Percentiles rank a stretch among this genome's conserved stretches.
Conservation (phyloP, 2,797 vertebrate genomes). For the Pseudochirops corinnae region DNA sequence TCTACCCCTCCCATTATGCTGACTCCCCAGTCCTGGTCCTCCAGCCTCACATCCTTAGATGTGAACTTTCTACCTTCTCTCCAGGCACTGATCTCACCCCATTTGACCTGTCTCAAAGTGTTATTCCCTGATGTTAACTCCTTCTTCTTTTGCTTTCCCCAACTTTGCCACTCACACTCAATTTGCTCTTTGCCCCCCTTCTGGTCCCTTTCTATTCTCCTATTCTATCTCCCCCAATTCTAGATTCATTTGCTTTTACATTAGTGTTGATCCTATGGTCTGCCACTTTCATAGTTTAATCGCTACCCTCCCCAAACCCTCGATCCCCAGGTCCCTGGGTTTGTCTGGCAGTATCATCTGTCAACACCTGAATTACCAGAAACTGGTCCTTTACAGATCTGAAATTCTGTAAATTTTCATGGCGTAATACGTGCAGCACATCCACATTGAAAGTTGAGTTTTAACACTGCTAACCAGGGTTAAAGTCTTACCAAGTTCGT, state of each 20-base stretch:
- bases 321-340: not conserved
- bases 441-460: not conserved
- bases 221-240: not conserved
- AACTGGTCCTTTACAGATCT: not conserved
- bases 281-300: not conserved
- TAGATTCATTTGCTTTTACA: not conserved
- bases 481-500: slow-evolving; percentile 91
- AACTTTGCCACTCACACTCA: not conserved
- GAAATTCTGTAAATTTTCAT: not conserved
- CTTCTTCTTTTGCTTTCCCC: not conserved
- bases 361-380: not conserved
- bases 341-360: not conserved
- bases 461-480: not conserved
- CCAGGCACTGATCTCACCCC: not conserved
- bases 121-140: not conserved
- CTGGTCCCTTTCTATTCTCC: not conserved
- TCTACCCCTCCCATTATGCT: not conserved
- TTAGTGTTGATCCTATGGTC: not conserved
- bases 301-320: not conserved
- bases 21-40: not conserved
- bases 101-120: not conserved
- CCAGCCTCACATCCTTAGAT: not conserved
- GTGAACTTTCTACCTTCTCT: not conserved
- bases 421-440: no score
- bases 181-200: not conserved